phyloP scores from a whole-genome alignment of 1,140 invertebrate genomes.

The Drosophila navojoa region DNA sequence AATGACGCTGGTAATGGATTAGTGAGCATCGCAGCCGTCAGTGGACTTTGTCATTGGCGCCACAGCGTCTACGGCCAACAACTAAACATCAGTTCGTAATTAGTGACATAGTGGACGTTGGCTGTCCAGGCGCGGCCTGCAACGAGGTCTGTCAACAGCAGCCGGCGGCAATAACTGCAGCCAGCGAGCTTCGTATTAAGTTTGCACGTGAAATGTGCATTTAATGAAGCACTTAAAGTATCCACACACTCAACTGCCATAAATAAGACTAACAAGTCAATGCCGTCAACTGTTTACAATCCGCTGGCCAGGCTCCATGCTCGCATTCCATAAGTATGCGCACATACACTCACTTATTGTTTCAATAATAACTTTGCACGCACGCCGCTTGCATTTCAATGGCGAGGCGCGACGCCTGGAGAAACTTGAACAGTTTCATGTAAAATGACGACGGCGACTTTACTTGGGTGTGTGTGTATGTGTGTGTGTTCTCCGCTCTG shows the following conservation, averaged over 20 bases:
- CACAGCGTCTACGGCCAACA: conserved; percentile 63
- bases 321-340: conserved; percentile 37
- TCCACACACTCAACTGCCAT: conserved; percentile 14
- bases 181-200: conserved; percentile 25
- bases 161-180: conserved; percentile 28
- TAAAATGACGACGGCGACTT: conserved; percentile 12
- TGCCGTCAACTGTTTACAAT: conserved; percentile 28
- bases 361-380: conserved; percentile 66
- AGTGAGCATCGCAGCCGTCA: conserved; percentile 61
- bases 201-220: conserved; percentile 41
- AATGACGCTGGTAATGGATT: conserved; percentile 81
- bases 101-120: conserved; percentile 55
- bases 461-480: conserved; percentile 1
- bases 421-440: conserved; percentile 62
- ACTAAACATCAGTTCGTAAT: conserved; percentile 67
- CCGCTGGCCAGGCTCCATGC: conserved; percentile 41
- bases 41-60: conserved; percentile 61
- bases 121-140: conserved; percentile 4
- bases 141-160: conserved; percentile 31
- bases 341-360: conserved; percentile 12
- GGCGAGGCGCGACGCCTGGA: conserved; percentile 24
- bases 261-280: conserved; percentile 19
- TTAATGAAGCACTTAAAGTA: conserved; percentile 57
- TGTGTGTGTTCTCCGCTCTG: conserved; percentile 35
- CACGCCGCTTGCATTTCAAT: conserved; percentile 63